A percentile compares a stretch with the other conserved stretches of the same genome.
phyloP scores from a whole-genome alignment of 2,797 vertebrate species.

The Sorex maritimensis region DNA sequence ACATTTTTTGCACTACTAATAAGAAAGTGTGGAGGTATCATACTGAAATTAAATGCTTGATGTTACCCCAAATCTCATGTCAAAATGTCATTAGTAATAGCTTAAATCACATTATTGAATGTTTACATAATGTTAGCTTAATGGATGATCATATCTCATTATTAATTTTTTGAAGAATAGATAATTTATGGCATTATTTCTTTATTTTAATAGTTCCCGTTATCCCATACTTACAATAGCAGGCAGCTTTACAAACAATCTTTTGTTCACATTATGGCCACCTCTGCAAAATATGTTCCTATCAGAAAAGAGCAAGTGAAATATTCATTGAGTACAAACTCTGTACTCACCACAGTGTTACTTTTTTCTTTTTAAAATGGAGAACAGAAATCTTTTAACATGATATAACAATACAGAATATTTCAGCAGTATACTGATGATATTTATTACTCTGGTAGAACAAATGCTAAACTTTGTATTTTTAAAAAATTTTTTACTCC shows the following conservation, averaged over 20 bases:
- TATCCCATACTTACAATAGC: not conserved
- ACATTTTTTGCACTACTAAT: not conserved
- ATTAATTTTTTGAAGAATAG: not conserved
- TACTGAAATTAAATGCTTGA: not conserved
- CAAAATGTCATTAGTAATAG: not conserved
- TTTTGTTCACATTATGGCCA: constrained; percentile 25
- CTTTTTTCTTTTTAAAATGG: not conserved
- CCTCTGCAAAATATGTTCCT: not conserved
- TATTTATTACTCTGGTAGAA: no score
- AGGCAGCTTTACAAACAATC: constrained; percentile 7
- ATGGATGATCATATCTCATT: not conserved
- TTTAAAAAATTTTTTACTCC: no score
- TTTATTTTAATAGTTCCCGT: not conserved
- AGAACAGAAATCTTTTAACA: no score
- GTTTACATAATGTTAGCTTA: not conserved
- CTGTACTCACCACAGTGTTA: not conserved
- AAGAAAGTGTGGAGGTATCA: not conserved
- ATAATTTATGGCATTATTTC: no score
- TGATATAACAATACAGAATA: no score
- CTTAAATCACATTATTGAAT: not conserved
- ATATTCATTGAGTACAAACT: not conserved
- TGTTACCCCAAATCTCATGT: not conserved
- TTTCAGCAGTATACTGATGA: no score
- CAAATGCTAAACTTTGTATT: no score
- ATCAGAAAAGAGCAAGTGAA: not conserved